Evolutionary conservation across 2,888 invertebrate genomes (phyloP), one percentile per base, ranked within the genome.

Genomic region (Drosophila macrothrix): DNA sequence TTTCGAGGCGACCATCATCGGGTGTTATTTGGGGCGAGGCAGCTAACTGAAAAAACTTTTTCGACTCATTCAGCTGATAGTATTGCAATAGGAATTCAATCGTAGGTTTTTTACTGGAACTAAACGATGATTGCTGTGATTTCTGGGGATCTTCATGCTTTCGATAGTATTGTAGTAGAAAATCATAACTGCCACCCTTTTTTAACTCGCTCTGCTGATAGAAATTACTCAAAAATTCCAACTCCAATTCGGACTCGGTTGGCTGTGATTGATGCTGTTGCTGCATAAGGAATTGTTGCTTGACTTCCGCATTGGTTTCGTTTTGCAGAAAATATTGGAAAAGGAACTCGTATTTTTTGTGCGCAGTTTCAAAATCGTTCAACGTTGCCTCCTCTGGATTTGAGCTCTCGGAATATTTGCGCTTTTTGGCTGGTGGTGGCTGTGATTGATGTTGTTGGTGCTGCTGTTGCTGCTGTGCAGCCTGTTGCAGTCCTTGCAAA

Each of bases 11-110:
- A 25, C 89, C 88, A 91, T 93, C 88, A 91, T 93, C 92, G 92
- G 88, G 88, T 86, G 83, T 89, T 90, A 71, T 80, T 90, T 91
- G 91, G 90, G 93, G 92, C 91, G 93, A 92, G 93, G 93, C 93
- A 88, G 92, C 92, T 92, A 93, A 92, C 90, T 93, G 93, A 93
- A 93, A 93, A 93, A 93, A 93, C 92, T 93, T 93, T 82, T 93
- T 93, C 41, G 93, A 93, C 83, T 93, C 93, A 67, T 91, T 92
- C 22, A 93, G 83, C 86, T 93, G 93, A 73, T 93, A 93, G 69
- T 93, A 93, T 82, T 93, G 93, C 33, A 93, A 72, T 16, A 93
- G 79, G 70, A 92, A 93, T 58, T 93, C 93, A 70, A 93, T 91
- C 43, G 87, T 91, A 43, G 93, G 93, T 56, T 93, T 92, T 41